A percentile compares a stretch with the other conserved stretches of the same genome.
Evolutionary conservation across 2,888 invertebrate genomes (phyloP).

Genomic region (Amorpha juglandis): DNA sequence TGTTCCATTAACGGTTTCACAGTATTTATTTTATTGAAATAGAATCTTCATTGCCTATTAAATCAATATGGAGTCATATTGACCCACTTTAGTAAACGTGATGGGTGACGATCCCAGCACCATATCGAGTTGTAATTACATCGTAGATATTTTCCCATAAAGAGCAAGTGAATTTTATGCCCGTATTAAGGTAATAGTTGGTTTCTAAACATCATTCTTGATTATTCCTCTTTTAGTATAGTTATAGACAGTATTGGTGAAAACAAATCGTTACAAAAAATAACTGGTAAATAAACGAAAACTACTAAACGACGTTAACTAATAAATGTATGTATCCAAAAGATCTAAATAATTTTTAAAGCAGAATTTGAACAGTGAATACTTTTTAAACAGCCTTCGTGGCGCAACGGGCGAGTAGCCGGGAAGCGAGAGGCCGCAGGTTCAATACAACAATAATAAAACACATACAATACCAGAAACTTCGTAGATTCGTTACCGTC

Average conservation of each 20-base stretch:
- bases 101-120: constrained; percentile 4
- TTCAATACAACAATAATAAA: too few species aligned
- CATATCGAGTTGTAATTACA: constrained; percentile 9
- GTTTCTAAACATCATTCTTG: constrained; percentile 1
- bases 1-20: neutral
- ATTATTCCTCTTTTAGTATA: neutral
- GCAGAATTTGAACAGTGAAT: too few species aligned
- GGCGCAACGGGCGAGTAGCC: too few species aligned
- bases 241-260: neutral
- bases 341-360: too few species aligned
- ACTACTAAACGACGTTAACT: too few species aligned
- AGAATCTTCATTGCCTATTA: neutral
- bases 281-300: too few species aligned
- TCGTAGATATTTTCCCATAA: neutral
- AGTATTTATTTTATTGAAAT: neutral
- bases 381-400: too few species aligned
- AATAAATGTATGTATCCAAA: too few species aligned
- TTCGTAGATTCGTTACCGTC: too few species aligned
- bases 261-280: neutral
- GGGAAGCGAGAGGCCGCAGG: too few species aligned
- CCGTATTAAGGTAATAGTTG: neutral
- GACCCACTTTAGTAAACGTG: constrained; percentile 10
- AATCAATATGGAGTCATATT: neutral
- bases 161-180: constrained; percentile 8
- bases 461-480: too few species aligned